Base-by-base conservation (phyloP, 1,140 invertebrate species). In the Ptiloglossa arizonensis region DNA sequence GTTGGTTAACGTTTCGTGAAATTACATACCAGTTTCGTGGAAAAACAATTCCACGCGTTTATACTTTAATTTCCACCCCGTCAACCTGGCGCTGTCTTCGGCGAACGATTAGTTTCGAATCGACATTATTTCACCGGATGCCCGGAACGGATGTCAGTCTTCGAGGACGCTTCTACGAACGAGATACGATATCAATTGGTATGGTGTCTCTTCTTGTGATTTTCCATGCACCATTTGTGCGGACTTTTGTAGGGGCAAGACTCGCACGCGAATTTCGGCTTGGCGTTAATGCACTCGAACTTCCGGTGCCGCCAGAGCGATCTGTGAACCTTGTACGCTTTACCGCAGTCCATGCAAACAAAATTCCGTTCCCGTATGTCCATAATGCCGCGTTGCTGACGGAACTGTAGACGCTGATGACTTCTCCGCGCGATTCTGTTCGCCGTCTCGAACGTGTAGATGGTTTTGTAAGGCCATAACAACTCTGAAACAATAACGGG, bases 241-340 rank as follows among this genome's bases (percentile, higher is more conserved):
- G 93, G 90, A 15, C 89, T 93, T 62, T 91, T 91, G 54, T 92
- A 92, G 2, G 88, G 81, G 70, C 94, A 94, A 5, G 90, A 75
- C 3, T 91, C 87, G 76, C 94, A 94, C 0, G 85, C 72, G 56
- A 92, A 90, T 41, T 89, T 90, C 0, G 93, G 89, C 35, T 76
- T 85, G 0, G 91, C 82, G 62, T 90, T 89, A 54, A 91, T 76
- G 73, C 93, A 93, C 62, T 93, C 93, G 73, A 91, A 93, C 44
- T 92, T 93, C 59, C 90, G 89, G 72, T 93, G 92, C 41, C 92
- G 87, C 79, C 89, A 90, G 0, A 93, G 80, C 9, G 91, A 92
- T n/a, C 90, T 89, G 19, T 85, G 81, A 4, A 88, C 88, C 19
- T 82, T 82, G 77, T 93, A 93, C 9, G 76, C 72, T n/a, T 91